phyloP scores from a whole-genome alignment of 64 coral and sea anemone species.

The Actinia equina region DNA sequence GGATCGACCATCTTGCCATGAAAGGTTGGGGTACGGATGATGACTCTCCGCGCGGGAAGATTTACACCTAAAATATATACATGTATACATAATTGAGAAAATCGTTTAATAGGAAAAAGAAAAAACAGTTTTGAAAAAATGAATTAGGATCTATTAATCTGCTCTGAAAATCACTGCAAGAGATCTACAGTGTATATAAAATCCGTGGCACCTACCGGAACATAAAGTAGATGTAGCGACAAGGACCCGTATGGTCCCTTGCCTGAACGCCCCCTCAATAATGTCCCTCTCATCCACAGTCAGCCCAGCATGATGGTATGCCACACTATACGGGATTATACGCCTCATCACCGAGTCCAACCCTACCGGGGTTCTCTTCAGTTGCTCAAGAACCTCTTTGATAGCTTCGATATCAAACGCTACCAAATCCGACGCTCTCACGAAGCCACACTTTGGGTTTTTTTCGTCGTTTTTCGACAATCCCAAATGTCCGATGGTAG shows the following conservation, averaged over 20 bases:
- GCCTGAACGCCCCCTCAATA: slow-evolving; percentile 71
- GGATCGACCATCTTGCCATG: slow-evolving; percentile 81
- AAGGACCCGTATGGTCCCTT: slow-evolving; percentile 53
- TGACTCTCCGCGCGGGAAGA: slow-evolving; percentile 90
- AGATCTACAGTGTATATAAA: too few relatives aligned
- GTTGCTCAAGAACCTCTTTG: slow-evolving; percentile 79
- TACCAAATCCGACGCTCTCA: slow-evolving; percentile 61
- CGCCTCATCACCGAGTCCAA: slow-evolving; percentile 72
- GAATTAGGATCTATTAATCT: too few relatives aligned
- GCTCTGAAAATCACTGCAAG: too few relatives aligned
- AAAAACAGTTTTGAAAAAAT: too few relatives aligned
- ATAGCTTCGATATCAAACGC: slow-evolving; percentile 66
- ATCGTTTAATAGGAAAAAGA: too few relatives aligned
- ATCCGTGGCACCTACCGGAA: background rate
- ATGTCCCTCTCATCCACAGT: slow-evolving; percentile 96
- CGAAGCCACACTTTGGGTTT: slow-evolving; percentile 31
- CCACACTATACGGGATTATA: slow-evolving; percentile 69
- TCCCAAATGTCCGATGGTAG: slow-evolving; percentile 38
- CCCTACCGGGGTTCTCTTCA: slow-evolving; percentile 76
- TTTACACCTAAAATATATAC: slow-evolving; percentile 75
- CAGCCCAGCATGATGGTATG: slow-evolving; percentile 91
- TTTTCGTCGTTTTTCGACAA: background rate
- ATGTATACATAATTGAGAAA: too few relatives aligned
- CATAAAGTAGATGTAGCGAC: slow-evolving; percentile 32
- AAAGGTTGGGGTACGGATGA: slow-evolving; percentile 97